Percentiles rank a stretch among this genome's conserved stretches.
phyloP scores from a whole-genome alignment of 2,113 vertebrate species.

The Thermophis baileyi region DNA sequence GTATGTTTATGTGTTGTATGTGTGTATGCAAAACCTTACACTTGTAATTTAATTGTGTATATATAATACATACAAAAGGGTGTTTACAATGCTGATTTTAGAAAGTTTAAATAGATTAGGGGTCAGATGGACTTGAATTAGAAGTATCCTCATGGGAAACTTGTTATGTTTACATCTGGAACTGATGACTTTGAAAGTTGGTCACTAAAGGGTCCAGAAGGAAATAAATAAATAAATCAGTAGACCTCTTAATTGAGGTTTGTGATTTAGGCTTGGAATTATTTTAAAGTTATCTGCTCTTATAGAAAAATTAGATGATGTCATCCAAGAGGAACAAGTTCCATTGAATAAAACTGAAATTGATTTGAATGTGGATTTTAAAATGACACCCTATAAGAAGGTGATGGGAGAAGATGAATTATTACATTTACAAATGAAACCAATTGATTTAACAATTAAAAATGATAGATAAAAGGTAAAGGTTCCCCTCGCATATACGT shows the following conservation, averaged over 20 bases:
- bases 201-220: background rate
- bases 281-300: background rate
- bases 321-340: background rate
- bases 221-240: background rate
- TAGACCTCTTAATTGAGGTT: background rate
- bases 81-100: background rate
- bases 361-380: background rate
- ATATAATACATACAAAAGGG: background rate
- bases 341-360: background rate
- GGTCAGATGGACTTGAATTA: background rate
- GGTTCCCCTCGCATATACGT: no score
- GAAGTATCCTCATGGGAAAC: background rate
- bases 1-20: background rate
- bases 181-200: background rate
- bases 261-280: background rate
- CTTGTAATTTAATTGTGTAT: background rate
- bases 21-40: background rate
- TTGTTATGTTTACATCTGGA: background rate
- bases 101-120: background rate
- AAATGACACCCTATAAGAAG: background rate
- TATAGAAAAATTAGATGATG: background rate
- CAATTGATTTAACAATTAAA: background rate
- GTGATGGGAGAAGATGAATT: background rate
- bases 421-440: background rate
- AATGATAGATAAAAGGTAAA: no score